Evolutionary conservation across 1,140 invertebrate species (phyloP).

Genomic region (Ectropis grisescens): DNA sequence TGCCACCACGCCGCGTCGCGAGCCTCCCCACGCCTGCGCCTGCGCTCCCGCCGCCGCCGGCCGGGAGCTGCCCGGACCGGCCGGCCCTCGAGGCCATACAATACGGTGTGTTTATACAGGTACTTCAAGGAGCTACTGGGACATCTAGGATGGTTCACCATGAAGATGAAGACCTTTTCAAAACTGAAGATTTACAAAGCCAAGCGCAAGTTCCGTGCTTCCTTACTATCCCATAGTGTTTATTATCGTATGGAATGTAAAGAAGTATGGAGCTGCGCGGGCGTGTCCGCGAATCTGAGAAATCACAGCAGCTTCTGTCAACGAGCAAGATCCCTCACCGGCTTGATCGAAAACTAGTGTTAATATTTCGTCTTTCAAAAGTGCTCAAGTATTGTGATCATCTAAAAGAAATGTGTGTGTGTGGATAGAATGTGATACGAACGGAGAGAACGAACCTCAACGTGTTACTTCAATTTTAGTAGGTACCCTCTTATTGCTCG

Average conservation of each 20-base stretch:
- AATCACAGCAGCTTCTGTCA: too few species aligned
- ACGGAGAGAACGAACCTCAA: too few species aligned
- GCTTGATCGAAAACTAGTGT: too few species aligned
- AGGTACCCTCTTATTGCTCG: too few species aligned
- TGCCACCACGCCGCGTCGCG: constrained; percentile 51
- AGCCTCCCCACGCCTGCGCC: constrained; percentile 34
- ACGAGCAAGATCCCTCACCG: too few species aligned
- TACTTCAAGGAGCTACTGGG: too few species aligned
- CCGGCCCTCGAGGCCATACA: too few species aligned
- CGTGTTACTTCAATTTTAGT: too few species aligned
- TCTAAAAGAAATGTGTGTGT: too few species aligned
- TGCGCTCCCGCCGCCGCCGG: constrained; percentile 3
- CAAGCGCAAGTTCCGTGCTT: constrained; percentile 89
- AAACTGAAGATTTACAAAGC: constrained; percentile 48
- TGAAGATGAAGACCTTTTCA: constrained; percentile 15
- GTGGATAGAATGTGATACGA: too few species aligned
- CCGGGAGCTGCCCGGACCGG: too few species aligned
- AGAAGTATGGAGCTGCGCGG: constrained; percentile 91
- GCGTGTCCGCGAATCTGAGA: constrained; percentile 38
- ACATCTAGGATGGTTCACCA: not conserved
- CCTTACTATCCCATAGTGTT: constrained; percentile 95
- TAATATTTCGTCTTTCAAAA: constrained; percentile 12
- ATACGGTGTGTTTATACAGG: too few species aligned
- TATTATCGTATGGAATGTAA: constrained; percentile 94
- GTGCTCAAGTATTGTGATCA: constrained; percentile 17